Percentiles rank a stretch among this genome's conserved stretches.
Evolutionary conservation across 2,888 invertebrate genomes (phyloP).

Genomic region (Coremacera marginata): DNA sequence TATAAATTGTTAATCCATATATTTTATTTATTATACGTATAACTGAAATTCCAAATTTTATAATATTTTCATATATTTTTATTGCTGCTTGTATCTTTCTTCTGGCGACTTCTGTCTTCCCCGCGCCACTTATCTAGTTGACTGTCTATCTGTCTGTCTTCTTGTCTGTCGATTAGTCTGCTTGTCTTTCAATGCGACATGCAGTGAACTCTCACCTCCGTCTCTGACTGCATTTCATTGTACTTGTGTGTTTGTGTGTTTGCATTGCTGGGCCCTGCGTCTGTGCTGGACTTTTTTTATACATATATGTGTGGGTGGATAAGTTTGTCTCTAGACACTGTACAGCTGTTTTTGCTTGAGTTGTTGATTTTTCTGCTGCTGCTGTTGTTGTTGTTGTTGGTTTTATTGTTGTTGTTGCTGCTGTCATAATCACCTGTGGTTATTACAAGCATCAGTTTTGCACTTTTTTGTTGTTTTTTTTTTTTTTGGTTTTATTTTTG

Average conservation of each 20-base stretch:
- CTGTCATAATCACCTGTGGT: slow-evolving; percentile 44
- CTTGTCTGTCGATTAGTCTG: slow-evolving; percentile 31
- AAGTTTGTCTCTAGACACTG: slow-evolving; percentile 22
- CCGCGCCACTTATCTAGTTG: background rate
- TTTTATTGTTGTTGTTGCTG: slow-evolving; percentile 1
- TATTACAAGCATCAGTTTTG: slow-evolving; percentile 31
- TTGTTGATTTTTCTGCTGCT: slow-evolving; percentile 3
- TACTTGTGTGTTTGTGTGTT: background rate
- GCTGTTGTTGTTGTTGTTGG: background rate
- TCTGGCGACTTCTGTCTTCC: background rate
- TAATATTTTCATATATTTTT: too few species aligned
- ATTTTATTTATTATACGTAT: too few species aligned
- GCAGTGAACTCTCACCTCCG: slow-evolving; percentile 47
- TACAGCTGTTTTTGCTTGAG: slow-evolving; percentile 17
- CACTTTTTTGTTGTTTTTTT: background rate
- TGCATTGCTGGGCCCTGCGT: background rate
- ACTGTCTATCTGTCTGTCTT: slow-evolving; percentile 24
- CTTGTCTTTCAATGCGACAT: slow-evolving; percentile 45
- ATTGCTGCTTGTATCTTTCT: too few species aligned
- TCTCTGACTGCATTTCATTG: background rate
- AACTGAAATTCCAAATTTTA: too few species aligned
- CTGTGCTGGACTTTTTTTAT: background rate
- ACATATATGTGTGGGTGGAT: background rate
- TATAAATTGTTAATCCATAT: too few species aligned
- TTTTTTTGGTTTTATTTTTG: slow-evolving; percentile 21